phyloP scores from a whole-genome alignment of 2,888 invertebrate species.

The Heliconius cydno region DNA sequence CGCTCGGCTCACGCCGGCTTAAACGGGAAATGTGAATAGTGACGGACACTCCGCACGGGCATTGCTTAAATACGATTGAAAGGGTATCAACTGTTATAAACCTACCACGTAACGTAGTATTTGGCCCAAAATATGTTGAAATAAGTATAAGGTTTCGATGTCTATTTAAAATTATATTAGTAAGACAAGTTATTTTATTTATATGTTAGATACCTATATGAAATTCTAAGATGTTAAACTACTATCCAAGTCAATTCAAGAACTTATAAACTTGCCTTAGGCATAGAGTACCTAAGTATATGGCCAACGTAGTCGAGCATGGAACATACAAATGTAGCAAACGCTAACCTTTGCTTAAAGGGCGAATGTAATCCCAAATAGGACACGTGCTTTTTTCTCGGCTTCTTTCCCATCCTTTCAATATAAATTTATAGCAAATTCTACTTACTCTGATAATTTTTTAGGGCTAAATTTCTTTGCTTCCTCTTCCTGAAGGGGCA shows the following conservation, averaged over 20 bases:
- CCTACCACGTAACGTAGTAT: background rate
- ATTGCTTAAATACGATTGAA: conserved; percentile 51
- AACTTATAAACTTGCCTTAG: conserved; percentile 5
- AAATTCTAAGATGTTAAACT: background rate
- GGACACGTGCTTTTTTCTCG: conserved; percentile 83
- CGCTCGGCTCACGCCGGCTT: conserved; percentile 56
- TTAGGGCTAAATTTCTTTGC: conserved; percentile 53
- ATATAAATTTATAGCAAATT: conserved; percentile 47
- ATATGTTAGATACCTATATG: background rate
- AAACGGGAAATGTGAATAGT: conserved; percentile 56
- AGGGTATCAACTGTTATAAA: conserved; percentile 42
- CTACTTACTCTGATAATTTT: conserved; percentile 50
- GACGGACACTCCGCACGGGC: conserved; percentile 53
- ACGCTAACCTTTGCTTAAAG: conserved; percentile 79
- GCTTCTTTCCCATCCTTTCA: conserved; percentile 60
- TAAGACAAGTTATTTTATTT: background rate
- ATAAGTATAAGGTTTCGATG: background rate
- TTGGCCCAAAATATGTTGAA: background rate
- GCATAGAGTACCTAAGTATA: conserved; percentile 10
- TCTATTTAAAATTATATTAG: background rate
- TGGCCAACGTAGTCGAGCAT: conserved; percentile 22
- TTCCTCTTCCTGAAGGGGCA: conserved; percentile 56
- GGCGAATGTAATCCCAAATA: conserved; percentile 80
- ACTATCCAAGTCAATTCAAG: background rate
- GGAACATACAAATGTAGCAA: conserved; percentile 60